phyloP scores from a whole-genome alignment of 1,140 invertebrate genomes.

The Adoxophyes honmai region DNA sequence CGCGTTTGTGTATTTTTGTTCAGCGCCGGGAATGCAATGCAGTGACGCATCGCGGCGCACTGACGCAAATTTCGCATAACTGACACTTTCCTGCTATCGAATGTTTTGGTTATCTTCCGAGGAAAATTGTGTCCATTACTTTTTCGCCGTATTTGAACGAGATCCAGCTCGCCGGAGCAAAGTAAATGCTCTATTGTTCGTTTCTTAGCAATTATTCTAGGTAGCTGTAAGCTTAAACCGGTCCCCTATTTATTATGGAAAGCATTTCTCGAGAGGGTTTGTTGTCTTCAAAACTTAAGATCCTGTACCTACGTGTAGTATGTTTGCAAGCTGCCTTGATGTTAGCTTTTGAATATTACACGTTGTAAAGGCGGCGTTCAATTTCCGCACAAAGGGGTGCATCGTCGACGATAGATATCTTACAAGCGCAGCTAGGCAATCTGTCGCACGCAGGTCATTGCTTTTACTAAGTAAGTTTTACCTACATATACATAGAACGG shows the following conservation, averaged over 20 bases:
- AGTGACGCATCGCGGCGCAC: constrained; percentile 35
- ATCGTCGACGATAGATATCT: neutral
- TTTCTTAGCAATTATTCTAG: too few relatives aligned
- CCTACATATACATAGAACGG: too few relatives aligned
- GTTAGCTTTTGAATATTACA: too few relatives aligned
- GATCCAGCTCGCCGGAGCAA: too few relatives aligned
- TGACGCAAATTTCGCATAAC: constrained; percentile 47
- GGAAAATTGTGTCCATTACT: neutral
- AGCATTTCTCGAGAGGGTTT: too few relatives aligned
- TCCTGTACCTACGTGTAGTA: too few relatives aligned
- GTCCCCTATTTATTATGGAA: too few relatives aligned
- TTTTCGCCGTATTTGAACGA: neutral
- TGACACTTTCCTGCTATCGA: constrained; percentile 13
- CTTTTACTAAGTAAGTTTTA: neutral
- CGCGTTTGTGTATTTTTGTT: constrained; percentile 48
- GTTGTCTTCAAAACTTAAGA: too few relatives aligned
- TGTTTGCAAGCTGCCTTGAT: too few relatives aligned
- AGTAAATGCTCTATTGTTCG: too few relatives aligned
- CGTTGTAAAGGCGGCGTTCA: too few relatives aligned
- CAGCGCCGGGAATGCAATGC: constrained; percentile 38
- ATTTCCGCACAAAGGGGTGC: neutral
- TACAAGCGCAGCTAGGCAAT: constrained; percentile 3
- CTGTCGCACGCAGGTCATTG: constrained; percentile 6
- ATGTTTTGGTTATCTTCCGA: constrained; percentile 13
- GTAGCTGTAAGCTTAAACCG: too few relatives aligned